These are phyloP conservation scores for Forbesichthys papilliferus DNA, from an alignment of 2,113 vertebrate genomes.

Conservation along the genomic window DNA sequence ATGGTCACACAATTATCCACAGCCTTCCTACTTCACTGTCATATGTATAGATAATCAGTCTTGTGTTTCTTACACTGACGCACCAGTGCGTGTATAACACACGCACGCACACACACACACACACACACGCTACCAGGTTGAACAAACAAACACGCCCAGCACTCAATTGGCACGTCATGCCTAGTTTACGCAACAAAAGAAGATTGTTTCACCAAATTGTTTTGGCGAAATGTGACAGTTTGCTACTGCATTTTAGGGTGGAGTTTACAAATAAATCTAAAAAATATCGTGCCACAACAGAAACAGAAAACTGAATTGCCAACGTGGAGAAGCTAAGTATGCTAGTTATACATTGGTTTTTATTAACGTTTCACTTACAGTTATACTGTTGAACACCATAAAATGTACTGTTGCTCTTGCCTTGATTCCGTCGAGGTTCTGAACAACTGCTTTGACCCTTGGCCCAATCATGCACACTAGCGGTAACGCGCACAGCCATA, in stretches of 20 bases:
- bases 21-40: slow-evolving; percentile 61
- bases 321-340: not conserved
- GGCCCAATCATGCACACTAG: slow-evolving; percentile 52
- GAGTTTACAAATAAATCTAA: not conserved
- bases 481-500: slow-evolving; percentile 45
- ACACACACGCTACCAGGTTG: too few relatives aligned
- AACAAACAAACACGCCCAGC: too few relatives aligned
- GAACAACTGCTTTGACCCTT: slow-evolving; percentile 67
- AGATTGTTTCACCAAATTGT: too few relatives aligned
- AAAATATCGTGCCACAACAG: not conserved
- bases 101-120: not conserved
- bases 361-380: not conserved
- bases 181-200: too few relatives aligned
- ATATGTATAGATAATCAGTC: slow-evolving; percentile 20
- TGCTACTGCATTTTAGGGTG: not conserved
- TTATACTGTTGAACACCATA: slow-evolving; percentile 5
- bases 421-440: not conserved
- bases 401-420: slow-evolving; percentile 3
- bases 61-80: not conserved
- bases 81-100: not conserved
- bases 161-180: too few relatives aligned
- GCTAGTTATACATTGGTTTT: not conserved
- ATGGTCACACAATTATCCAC: slow-evolving; percentile 74
- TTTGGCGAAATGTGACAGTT: not conserved
- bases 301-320: slow-evolving; percentile 1